Evolutionary conservation across 2,113 vertebrate genomes (phyloP).

Genomic region (Ivindomyrus marchei): DNA sequence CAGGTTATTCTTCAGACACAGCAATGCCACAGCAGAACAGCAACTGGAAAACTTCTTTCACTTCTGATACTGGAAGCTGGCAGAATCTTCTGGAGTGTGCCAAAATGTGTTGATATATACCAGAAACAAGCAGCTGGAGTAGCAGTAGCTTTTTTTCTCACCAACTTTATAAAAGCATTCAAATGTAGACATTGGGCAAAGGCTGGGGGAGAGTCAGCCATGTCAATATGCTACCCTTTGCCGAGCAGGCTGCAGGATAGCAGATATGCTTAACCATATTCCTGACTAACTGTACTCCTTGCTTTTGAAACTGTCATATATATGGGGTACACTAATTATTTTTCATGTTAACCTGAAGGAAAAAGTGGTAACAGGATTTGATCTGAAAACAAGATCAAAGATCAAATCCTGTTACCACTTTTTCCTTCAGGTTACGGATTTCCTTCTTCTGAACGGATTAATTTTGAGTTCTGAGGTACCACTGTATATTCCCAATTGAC

Average conservation of each 20-base stretch:
- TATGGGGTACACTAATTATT: neutral
- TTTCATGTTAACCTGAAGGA: neutral
- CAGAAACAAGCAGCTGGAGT: neutral
- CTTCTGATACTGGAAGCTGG: neutral
- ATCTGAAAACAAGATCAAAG: neutral
- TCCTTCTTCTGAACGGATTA: too few species aligned
- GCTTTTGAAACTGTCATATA: neutral
- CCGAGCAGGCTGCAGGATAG: neutral
- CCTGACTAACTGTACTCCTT: neutral
- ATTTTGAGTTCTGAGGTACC: too few species aligned
- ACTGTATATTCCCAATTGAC: too few species aligned
- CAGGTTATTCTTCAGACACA: neutral
- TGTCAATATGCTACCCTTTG: neutral
- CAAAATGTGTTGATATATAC: neutral
- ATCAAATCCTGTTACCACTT: too few species aligned
- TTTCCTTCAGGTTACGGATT: too few species aligned
- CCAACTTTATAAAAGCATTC: neutral
- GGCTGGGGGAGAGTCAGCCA: neutral
- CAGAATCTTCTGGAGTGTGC: neutral
- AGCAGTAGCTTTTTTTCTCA: neutral
- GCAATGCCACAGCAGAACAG: neutral
- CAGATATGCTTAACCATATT: neutral
- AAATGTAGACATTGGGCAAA: neutral
- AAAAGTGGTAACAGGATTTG: neutral
- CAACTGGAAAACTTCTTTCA: neutral